phyloP scores from a whole-genome alignment of 2,113 vertebrate species.

The Thamnophis sirtalis region DNA sequence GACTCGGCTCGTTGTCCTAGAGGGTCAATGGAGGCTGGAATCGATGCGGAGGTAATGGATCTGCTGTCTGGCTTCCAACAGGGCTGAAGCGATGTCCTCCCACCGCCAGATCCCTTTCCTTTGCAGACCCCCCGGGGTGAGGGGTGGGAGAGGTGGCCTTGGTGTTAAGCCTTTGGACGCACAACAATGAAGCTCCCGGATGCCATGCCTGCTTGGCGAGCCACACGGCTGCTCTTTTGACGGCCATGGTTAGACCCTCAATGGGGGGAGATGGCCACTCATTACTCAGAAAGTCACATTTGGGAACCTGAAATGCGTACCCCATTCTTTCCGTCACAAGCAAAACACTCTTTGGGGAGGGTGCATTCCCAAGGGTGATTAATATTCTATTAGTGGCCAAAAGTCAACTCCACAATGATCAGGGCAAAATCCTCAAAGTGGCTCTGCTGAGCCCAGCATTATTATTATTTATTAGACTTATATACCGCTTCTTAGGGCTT shows the following conservation, averaged over 20 bases:
- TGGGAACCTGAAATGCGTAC: slow-evolving; percentile 6
- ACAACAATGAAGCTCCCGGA: slow-evolving; percentile 33
- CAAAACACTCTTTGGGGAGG: not conserved
- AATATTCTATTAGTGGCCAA: not conserved
- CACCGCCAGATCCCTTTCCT: slow-evolving; percentile 33
- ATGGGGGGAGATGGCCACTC: not conserved
- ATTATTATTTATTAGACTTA: no score
- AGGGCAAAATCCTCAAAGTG: not conserved
- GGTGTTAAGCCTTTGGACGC: slow-evolving; percentile 21
- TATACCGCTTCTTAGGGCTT: no score
- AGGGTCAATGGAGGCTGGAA: slow-evolving; percentile 45
- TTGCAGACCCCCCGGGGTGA: slow-evolving; percentile 33
- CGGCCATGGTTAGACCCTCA: not conserved
- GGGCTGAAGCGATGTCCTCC: slow-evolving; percentile 16
- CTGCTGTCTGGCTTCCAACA: slow-evolving; percentile 33
- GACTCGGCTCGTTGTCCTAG: slow-evolving; percentile 35
- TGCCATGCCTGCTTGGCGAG: not conserved
- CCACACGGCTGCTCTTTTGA: slow-evolving; percentile 21
- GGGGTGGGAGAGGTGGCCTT: not conserved
- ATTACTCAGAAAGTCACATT: not conserved
- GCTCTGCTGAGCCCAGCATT: not conserved
- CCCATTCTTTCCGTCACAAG: not conserved
- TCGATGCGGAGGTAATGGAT: slow-evolving; percentile 49
- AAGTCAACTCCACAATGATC: not conserved
- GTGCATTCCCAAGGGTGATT: not conserved